These are phyloP conservation scores for Hydraecia micacea DNA, from an alignment of 2,888 invertebrate species.

Conservation along the genomic window DNA sequence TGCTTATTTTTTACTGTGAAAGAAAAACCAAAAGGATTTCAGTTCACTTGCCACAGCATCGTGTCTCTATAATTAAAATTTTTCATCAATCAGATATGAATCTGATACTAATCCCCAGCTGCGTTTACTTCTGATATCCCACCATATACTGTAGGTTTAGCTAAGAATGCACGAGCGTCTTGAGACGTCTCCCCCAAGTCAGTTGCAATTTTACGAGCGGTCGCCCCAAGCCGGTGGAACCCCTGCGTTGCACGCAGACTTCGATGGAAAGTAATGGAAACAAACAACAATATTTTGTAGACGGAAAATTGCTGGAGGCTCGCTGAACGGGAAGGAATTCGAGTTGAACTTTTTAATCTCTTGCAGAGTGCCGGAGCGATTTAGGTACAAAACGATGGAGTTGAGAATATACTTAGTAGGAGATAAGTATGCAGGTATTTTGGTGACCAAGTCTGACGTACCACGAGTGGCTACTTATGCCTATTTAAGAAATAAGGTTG, in stretches of 20 bases:
- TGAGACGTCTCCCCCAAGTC: conserved; percentile 87
- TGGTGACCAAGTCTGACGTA: neutral
- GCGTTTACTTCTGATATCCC: conserved; percentile 12
- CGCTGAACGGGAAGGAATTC: conserved; percentile 40
- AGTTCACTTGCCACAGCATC: no score
- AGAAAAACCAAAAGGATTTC: neutral
- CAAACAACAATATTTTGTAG: conserved; percentile 70
- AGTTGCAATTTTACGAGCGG: conserved; percentile 88
- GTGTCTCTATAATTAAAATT: neutral
- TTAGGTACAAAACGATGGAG: conserved; percentile 5
- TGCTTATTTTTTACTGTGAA: neutral
- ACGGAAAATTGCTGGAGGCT: conserved; percentile 56
- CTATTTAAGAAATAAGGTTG: neutral
- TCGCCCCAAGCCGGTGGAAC: conserved; percentile 77
- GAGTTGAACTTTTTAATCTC: conserved; percentile 54
- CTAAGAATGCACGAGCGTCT: conserved; percentile 89
- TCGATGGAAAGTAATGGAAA: conserved; percentile 69
- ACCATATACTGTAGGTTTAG: conserved; percentile 69
- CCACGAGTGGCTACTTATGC: neutral
- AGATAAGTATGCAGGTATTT: neutral
- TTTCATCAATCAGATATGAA: no score
- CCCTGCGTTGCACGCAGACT: conserved; percentile 76
- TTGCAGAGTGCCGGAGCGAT: conserved; percentile 12
- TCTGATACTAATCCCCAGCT: neutral
- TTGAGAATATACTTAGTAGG: neutral